These are phyloP conservation scores for Helostoma temminkii DNA, from an alignment of 2,797 vertebrate genomes.

Conservation along the genomic window DNA sequence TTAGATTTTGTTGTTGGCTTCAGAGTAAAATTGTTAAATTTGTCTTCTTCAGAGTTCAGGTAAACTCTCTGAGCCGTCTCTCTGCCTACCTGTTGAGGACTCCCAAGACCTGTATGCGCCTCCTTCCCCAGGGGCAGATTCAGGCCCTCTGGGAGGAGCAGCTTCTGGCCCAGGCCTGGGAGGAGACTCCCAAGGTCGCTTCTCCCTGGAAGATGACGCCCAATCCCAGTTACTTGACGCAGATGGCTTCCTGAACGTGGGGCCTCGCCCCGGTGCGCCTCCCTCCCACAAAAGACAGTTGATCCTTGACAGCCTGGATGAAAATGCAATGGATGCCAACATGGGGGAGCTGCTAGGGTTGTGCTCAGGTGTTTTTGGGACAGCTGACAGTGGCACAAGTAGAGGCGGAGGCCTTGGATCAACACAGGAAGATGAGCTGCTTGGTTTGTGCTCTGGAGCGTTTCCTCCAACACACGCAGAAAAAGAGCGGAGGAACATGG, in stretches of 20 bases:
- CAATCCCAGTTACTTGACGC: constrained; percentile 96
- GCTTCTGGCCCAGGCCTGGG: constrained; percentile 78
- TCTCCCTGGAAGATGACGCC: constrained; percentile 95
- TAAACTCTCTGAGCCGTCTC: constrained; percentile 94
- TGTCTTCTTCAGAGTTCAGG: constrained; percentile 90
- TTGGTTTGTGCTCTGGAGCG: constrained; percentile 92
- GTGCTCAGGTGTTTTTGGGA: constrained; percentile 88
- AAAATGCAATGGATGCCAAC: constrained; percentile 98
- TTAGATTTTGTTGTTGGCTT: not conserved
- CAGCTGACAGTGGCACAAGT: not conserved
- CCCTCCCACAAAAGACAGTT: constrained; percentile 90
- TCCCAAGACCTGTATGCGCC: constrained; percentile 86
- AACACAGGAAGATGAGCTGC: constrained; percentile 87
- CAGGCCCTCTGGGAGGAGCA: constrained; percentile 80
- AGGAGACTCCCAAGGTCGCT: constrained; percentile 89
- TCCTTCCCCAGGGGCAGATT: constrained; percentile 82
- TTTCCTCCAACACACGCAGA: constrained; percentile 81
- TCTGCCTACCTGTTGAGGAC: constrained; percentile 91
- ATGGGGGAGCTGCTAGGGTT: constrained; percentile 95
- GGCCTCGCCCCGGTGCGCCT: constrained; percentile 68
- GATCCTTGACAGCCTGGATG: constrained; percentile 91
- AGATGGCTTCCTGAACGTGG: constrained; percentile 90
- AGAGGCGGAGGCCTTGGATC: not conserved
- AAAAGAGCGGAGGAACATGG: constrained; percentile 30
- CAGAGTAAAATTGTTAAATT: not conserved